Evolutionary conservation across 2,888 invertebrate species (phyloP).

Genomic region (Auanema freiburgensis): DNA sequence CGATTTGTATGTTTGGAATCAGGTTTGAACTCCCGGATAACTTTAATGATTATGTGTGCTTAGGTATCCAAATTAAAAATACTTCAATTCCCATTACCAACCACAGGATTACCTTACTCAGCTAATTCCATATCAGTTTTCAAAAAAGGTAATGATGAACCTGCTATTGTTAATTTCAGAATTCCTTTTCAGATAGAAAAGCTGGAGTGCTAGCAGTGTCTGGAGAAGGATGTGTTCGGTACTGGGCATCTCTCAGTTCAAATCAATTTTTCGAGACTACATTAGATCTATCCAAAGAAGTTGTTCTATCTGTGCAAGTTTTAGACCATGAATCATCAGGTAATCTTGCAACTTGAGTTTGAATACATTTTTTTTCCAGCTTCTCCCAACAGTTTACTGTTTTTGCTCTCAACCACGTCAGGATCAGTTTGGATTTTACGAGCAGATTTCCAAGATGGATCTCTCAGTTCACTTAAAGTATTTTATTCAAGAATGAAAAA

Average conservation of each 20-base stretch:
- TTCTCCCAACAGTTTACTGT: neutral
- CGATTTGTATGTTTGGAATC: conserved; percentile 15
- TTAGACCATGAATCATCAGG: neutral
- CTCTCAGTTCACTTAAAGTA: too few relatives aligned
- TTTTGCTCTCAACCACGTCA: conserved; percentile 8
- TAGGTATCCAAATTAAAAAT: neutral
- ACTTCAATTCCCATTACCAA: conserved; percentile 11
- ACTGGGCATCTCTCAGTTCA: conserved; percentile 6
- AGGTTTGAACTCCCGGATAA: neutral
- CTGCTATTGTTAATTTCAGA: neutral
- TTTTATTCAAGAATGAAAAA: too few relatives aligned
- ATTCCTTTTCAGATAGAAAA: neutral
- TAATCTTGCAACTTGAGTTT: neutral
- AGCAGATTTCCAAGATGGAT: too few relatives aligned
- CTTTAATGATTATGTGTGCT: neutral
- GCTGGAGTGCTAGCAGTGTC: conserved; percentile 7
- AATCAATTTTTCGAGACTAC: neutral
- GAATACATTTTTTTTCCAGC: neutral
- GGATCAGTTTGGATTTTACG: conserved; percentile 9
- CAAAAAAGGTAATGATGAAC: conserved; percentile 10
- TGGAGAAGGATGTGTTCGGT: conserved; percentile 14
- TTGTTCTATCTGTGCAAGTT: conserved; percentile 8
- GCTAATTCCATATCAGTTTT: conserved; percentile 8
- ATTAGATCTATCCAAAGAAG: conserved; percentile 10
- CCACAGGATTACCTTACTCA: conserved; percentile 8